Conservation (phyloP, 2,888 invertebrate genomes). For the Trichopoda pennipes region DNA sequence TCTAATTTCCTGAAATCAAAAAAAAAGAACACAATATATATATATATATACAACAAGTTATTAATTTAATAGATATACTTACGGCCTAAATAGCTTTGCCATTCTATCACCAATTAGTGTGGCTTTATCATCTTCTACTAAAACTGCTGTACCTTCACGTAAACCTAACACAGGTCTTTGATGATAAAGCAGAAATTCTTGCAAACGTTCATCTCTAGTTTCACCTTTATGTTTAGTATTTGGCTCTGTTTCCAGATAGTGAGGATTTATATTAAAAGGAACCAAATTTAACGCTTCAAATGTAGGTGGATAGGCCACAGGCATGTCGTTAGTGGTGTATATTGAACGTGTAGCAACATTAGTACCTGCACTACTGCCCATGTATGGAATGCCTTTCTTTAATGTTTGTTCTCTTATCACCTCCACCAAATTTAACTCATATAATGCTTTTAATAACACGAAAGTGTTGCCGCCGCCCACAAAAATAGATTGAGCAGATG, state of each 20-base stretch:
- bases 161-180: slow-evolving; percentile 86
- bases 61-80: slow-evolving; percentile 74
- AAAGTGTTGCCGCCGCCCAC: slow-evolving; percentile 92
- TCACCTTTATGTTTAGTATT: slow-evolving; percentile 87
- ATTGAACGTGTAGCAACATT: slow-evolving; percentile 91
- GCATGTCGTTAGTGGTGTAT: slow-evolving; percentile 94
- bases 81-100: slow-evolving; percentile 86
- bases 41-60: not conserved
- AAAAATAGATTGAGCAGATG: slow-evolving; percentile 86
- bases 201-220: slow-evolving; percentile 88
- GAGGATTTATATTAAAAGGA: slow-evolving; percentile 93
- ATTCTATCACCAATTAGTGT: slow-evolving; percentile 84
- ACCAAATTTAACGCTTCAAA: slow-evolving; percentile 87
- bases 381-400: slow-evolving; percentile 85
- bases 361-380: slow-evolving; percentile 91
- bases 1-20: slow-evolving; percentile 81
- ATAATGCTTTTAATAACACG: slow-evolving; percentile 86
- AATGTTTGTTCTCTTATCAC: slow-evolving; percentile 85
- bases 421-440: slow-evolving; percentile 85
- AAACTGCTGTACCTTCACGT: slow-evolving; percentile 86
- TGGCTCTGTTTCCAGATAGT: slow-evolving; percentile 86
- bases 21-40: not conserved
- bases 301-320: slow-evolving; percentile 88
- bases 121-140: slow-evolving; percentile 83
- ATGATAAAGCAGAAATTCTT: slow-evolving; percentile 85